phyloP scores from a whole-genome alignment of 1,140 invertebrate species.

The Diploscapter pachys region DNA sequence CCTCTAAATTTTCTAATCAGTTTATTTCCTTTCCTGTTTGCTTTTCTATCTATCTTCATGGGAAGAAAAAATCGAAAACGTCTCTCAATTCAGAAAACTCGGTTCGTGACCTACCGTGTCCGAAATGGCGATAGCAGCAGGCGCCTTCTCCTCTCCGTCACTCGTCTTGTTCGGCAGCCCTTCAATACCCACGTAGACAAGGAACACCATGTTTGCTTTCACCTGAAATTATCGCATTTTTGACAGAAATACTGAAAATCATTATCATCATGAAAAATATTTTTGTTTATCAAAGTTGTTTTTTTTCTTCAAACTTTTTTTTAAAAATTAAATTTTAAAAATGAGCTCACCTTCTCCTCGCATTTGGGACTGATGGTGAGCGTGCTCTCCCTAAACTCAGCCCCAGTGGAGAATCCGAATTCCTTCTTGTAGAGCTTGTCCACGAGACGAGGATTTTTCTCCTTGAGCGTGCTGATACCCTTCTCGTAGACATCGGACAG shows the following conservation, averaged over 20 bases:
- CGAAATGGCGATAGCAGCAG: constrained; percentile 39
- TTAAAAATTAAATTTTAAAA: too few relatives aligned
- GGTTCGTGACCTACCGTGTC: constrained; percentile 14
- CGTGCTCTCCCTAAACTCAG: constrained; percentile 93
- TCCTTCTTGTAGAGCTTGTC: constrained; percentile 85
- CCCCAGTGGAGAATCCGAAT: constrained; percentile 82
- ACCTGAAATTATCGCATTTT: constrained; percentile 44
- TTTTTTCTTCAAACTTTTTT: too few relatives aligned
- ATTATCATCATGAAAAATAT: too few relatives aligned
- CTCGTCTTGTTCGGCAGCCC: constrained; percentile 77
- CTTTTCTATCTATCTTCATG: too few relatives aligned
- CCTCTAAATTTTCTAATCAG: too few relatives aligned
- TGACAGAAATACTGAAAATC: too few relatives aligned
- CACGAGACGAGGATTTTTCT: constrained; percentile 78
- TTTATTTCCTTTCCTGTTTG: too few relatives aligned
- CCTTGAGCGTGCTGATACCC: constrained; percentile 77
- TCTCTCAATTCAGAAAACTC: too few relatives aligned
- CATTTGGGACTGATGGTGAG: constrained; percentile 87
- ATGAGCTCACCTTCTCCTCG: constrained; percentile 63
- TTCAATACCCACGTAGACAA: constrained; percentile 88
- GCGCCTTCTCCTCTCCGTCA: constrained; percentile 79
- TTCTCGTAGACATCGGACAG: constrained; percentile 84
- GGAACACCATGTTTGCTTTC: constrained; percentile 91
- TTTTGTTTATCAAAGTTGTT: too few relatives aligned
- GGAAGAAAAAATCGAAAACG: too few relatives aligned